These are phyloP conservation scores for Nixonia krombeini DNA, from an alignment of 1,140 invertebrate genomes.

Conservation along the genomic window DNA sequence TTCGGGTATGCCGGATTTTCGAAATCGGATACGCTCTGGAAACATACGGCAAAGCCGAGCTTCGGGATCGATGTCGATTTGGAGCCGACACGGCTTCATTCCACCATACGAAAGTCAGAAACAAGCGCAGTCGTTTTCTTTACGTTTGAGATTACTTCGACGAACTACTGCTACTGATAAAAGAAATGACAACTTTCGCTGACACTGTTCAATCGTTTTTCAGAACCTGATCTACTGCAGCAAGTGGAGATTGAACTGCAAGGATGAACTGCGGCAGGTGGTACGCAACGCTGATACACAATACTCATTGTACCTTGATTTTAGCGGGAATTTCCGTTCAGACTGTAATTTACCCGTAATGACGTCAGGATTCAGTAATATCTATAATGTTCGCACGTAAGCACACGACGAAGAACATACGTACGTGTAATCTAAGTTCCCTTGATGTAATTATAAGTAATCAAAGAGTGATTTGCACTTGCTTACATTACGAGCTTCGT, in stretches of 20 bases:
- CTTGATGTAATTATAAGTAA: conserved; percentile 45
- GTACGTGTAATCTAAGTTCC: conserved; percentile 46
- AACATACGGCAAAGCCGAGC: conserved; percentile 18
- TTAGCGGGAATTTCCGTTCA: conserved; percentile 13
- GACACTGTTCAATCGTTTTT: too few relatives aligned
- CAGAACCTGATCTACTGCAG: conserved; percentile 67
- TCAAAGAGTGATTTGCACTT: conserved; percentile 45
- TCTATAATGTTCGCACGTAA: conserved; percentile 25
- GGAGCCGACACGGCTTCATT: too few relatives aligned
- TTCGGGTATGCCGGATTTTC: conserved; percentile 35
- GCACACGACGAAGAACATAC: conserved; percentile 26
- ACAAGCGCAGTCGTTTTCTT: too few relatives aligned
- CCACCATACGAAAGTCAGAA: too few relatives aligned
- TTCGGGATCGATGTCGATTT: conserved; percentile 13
- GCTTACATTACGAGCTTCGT: conserved; percentile 25
- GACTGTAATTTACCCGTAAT: too few relatives aligned
- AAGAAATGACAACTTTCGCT: too few relatives aligned
- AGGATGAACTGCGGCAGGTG: conserved; percentile 37
- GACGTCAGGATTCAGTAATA: conserved; percentile 11
- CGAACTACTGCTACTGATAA: too few relatives aligned
- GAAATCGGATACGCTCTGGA: conserved; percentile 25
- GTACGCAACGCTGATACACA: conserved; percentile 23
- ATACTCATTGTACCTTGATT: conserved; percentile 19
- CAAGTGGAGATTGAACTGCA: conserved; percentile 67
- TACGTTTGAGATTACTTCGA: too few relatives aligned